These are phyloP conservation scores for Sebastes fasciatus DNA, from an alignment of 2,113 vertebrate genomes.

Conservation along the genomic window DNA sequence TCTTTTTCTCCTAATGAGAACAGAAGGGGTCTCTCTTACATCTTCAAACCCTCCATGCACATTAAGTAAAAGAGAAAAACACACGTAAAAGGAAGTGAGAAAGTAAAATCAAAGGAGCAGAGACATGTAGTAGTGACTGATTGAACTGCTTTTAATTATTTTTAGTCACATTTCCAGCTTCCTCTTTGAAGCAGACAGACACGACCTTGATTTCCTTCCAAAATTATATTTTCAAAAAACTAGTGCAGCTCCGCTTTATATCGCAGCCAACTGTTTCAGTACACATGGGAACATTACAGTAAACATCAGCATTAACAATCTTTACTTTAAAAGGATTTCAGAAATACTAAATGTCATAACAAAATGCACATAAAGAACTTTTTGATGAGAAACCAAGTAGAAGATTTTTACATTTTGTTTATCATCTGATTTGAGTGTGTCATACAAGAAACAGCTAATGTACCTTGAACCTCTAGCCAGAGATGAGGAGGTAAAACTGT, in stretches of 20 bases:
- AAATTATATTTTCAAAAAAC: constrained; percentile 13
- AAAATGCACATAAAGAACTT: not conserved
- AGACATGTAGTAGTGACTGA: not conserved
- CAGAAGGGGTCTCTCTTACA: not conserved
- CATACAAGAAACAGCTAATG: not conserved
- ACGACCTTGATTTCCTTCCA: constrained; percentile 36
- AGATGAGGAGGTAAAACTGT: not conserved
- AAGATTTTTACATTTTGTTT: not conserved
- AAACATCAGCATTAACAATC: not conserved
- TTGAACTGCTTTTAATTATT: not conserved
- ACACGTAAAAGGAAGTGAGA: not conserved
- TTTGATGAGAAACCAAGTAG: not conserved
- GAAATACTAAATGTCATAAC: not conserved
- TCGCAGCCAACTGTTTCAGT: constrained; percentile 9
- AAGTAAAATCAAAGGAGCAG: not conserved
- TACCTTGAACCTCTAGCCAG: not conserved
- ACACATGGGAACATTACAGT: not conserved
- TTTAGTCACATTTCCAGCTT: constrained; percentile 15
- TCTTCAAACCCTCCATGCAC: not conserved
- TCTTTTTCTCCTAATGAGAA: not conserved
- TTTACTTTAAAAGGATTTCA: not conserved
- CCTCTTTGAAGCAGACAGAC: constrained; percentile 16
- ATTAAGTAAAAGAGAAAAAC: not conserved
- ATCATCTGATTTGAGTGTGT: not conserved
- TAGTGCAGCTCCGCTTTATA: constrained; percentile 5